A percentile compares a stretch with the other conserved stretches of the same genome.
Evolutionary conservation across 2,888 invertebrate species (phyloP).

Genomic region (Cryptosula pallasiana): DNA sequence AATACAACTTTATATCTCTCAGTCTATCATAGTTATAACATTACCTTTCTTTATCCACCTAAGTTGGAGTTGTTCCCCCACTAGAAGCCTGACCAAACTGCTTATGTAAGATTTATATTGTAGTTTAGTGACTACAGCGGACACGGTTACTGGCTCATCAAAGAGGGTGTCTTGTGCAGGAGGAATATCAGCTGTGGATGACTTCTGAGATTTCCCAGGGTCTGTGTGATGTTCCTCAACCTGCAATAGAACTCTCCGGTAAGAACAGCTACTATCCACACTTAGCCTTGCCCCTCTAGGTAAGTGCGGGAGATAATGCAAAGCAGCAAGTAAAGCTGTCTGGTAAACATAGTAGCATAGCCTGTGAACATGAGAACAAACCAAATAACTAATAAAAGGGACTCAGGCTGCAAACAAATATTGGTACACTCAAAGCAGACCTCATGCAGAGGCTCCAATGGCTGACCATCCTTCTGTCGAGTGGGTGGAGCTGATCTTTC

Average conservation of each 20-base stretch:
- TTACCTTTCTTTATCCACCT: conserved; percentile 48
- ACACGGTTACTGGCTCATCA: conserved; percentile 25
- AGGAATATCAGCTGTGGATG: conserved; percentile 32
- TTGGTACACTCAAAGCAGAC: too few relatives aligned
- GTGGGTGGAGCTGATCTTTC: conserved; percentile 19
- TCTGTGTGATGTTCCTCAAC: conserved; percentile 29
- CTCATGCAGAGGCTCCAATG: conserved; percentile 16
- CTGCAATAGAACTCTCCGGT: not conserved
- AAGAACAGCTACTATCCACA: not conserved
- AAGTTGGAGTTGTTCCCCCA: conserved; percentile 41
- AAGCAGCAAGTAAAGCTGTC: too few relatives aligned
- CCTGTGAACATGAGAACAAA: too few relatives aligned
- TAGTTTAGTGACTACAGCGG: conserved; percentile 34
- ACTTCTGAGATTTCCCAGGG: conserved; percentile 28
- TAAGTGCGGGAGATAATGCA: too few relatives aligned
- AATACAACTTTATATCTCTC: too few relatives aligned
- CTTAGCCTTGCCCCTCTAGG: not conserved
- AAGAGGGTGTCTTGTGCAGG: conserved; percentile 32
- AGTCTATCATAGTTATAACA: too few relatives aligned
- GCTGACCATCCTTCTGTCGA: conserved; percentile 19
- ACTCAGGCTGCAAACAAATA: too few relatives aligned
- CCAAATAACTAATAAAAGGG: too few relatives aligned
- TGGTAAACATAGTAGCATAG: too few relatives aligned
- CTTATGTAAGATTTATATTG: conserved; percentile 45
- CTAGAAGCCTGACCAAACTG: conserved; percentile 45